Base-by-base conservation (phyloP, 2,888 invertebrate genomes). In the Trichopria drosophilae region DNA sequence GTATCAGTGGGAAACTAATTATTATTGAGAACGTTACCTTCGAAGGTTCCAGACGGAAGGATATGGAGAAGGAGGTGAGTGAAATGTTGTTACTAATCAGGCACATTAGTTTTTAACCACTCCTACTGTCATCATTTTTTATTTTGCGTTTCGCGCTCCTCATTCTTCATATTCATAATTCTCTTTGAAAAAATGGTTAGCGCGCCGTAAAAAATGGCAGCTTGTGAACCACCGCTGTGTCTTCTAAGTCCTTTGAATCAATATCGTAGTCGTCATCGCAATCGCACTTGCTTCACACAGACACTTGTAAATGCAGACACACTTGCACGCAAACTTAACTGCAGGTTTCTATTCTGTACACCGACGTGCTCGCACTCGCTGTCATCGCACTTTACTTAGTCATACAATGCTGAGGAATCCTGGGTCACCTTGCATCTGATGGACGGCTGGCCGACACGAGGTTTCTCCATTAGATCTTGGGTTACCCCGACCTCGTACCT, bases 101-200 rank as follows among this genome's bases (percentile, higher is more conserved):
- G 73, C 74, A 74, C 73, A 73, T 73, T 64, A 65, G 67, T 69
- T 68, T 64, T 66, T 65, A 63, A 64, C 65, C 64, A 62, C 61
- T 57, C 52, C 32, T 23, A 34, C 31, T 36, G 28, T 37, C 49
- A 40, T 39, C 41, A 31, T 53, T 50, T 47, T 51, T 50, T 43
- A 45, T 48, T 50, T 53, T 26, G 34, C 9, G 16, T 23, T 48
- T 52, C 37, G 19, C 24, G 29, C 37, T 51, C 36, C 55, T 51
- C 53, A 51, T 48, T 58, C n/a, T n/a, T n/a, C n/a, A n/a, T n/a
- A n/a, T n/a, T n/a, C n/a, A 29, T 29, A 22, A 31, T 23, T 12
- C 6, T 22, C 15, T 42, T 42, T 42, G 12, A 7, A 34, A 5
- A 9, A 34, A 9, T 7, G 16, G 10, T 7, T 5, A 35, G 9